Conservation (phyloP, 2,888 invertebrate genomes). For the Agrochola lota region DNA sequence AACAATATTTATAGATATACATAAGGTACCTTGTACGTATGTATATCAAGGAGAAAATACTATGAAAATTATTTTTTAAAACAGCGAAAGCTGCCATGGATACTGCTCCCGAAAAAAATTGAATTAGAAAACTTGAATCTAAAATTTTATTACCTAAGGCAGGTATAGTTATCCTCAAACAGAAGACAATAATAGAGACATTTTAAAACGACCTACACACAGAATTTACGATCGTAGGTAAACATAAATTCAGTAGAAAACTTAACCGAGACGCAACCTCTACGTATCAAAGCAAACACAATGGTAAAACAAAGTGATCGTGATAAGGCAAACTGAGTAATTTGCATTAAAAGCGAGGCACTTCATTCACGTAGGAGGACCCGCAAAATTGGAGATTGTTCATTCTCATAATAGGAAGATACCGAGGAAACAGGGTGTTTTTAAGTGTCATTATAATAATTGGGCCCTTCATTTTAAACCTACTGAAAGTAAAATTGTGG, state of each 20-base stretch:
- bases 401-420: constrained; percentile 27
- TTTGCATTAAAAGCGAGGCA: constrained; percentile 55
- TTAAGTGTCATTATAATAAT: constrained; percentile 29
- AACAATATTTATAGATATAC: neutral
- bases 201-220: neutral
- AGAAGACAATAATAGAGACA: neutral
- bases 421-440: constrained; percentile 23
- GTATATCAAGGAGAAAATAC: neutral
- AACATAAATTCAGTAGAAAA: constrained; percentile 25
- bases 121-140: neutral
- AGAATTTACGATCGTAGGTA: neutral
- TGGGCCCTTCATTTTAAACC: neutral
- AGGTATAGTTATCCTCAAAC: neutral
- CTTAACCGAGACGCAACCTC: constrained; percentile 19
- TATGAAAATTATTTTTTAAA: neutral
- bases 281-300: constrained; percentile 28
- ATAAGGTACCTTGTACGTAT: neutral
- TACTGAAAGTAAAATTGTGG: neutral
- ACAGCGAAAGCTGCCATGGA: neutral
- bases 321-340: constrained; percentile 57
- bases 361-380: constrained; percentile 35
- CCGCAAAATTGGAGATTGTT: constrained; percentile 44
- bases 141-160: neutral
- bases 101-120: no score
- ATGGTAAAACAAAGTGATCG: constrained; percentile 48